These are phyloP conservation scores for Nymphalis io DNA, from an alignment of 1,140 invertebrate genomes.

Conservation along the genomic window DNA sequence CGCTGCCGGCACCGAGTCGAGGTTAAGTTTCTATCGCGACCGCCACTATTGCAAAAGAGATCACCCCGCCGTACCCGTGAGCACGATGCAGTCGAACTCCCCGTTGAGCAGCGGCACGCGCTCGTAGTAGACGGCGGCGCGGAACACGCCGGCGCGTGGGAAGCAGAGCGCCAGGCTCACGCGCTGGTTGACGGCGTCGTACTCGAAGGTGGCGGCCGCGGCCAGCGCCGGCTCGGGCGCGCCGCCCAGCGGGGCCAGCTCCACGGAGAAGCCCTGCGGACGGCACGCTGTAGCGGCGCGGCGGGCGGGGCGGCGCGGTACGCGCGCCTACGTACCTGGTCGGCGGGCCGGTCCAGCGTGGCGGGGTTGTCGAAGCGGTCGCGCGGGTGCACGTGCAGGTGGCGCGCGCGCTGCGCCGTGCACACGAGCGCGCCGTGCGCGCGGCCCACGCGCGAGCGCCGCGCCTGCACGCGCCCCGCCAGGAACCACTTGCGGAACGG, in stretches of 20 bases:
- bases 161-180: conserved; percentile 80
- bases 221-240: conserved; percentile 77
- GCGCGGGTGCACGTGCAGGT: conserved; percentile 92
- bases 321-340: conserved; percentile 65
- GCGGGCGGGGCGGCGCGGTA: conserved; percentile 42
- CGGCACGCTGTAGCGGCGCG: conserved; percentile 22
- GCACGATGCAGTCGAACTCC: conserved; percentile 95
- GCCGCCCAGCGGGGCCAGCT: conserved; percentile 80
- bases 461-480: conserved; percentile 89
- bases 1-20: conserved; percentile 82
- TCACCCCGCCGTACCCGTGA: conserved; percentile 82
- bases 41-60: too few relatives aligned
- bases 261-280: conserved; percentile 82
- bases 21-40: too few relatives aligned
- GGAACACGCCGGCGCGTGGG: conserved; percentile 86
- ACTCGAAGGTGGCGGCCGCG: conserved; percentile 80
- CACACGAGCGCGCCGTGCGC: conserved; percentile 94
- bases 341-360: conserved; percentile 44
- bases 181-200: conserved; percentile 82
- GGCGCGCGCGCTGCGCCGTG: conserved; percentile 88
- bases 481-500: conserved; percentile 84
- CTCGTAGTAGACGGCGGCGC: conserved; percentile 90
- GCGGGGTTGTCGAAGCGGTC: conserved; percentile 93
- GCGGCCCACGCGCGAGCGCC: conserved; percentile 91
- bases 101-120: conserved; percentile 92